These are phyloP conservation scores for Physella acuta DNA, from an alignment of 1,140 invertebrate species.

Conservation along the genomic window DNA sequence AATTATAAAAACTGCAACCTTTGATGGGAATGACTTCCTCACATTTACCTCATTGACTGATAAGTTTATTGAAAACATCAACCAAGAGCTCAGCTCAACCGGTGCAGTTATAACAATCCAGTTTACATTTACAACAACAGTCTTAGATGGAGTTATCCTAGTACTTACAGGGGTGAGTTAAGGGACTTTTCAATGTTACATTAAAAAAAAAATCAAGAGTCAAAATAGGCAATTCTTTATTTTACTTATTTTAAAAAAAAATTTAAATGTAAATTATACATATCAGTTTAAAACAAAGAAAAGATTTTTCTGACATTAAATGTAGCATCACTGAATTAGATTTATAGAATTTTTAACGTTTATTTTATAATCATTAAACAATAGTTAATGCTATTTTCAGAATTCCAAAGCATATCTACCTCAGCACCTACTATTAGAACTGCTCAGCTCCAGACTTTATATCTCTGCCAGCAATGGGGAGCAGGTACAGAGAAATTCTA, in stretches of 20 bases:
- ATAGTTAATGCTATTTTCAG: slow-evolving; percentile 10
- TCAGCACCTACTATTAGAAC: slow-evolving; percentile 30
- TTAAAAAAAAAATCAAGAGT: too few relatives aligned
- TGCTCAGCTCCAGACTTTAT: slow-evolving; percentile 16
- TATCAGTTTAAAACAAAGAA: too few relatives aligned
- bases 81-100: background rate
- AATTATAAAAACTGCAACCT: slow-evolving; percentile 40
- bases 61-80: background rate
- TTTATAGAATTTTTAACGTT: too few relatives aligned
- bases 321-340: too few relatives aligned
- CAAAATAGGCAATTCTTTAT: too few relatives aligned
- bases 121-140: slow-evolving; percentile 31
- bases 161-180: slow-evolving; percentile 32
- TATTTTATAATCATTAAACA: background rate
- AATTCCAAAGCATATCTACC: slow-evolving; percentile 24
- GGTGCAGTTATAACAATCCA: background rate
- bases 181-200: background rate
- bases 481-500: background rate
- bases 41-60: slow-evolving; percentile 3
- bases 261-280: too few relatives aligned
- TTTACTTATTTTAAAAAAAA: too few relatives aligned
- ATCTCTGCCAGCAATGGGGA: slow-evolving; percentile 27
- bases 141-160: slow-evolving; percentile 29
- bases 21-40: slow-evolving; percentile 26
- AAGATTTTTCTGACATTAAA: too few relatives aligned